These are phyloP conservation scores for Peromyscus attwateri DNA, from an alignment of 2,797 vertebrate species.

Conservation along the genomic window DNA sequence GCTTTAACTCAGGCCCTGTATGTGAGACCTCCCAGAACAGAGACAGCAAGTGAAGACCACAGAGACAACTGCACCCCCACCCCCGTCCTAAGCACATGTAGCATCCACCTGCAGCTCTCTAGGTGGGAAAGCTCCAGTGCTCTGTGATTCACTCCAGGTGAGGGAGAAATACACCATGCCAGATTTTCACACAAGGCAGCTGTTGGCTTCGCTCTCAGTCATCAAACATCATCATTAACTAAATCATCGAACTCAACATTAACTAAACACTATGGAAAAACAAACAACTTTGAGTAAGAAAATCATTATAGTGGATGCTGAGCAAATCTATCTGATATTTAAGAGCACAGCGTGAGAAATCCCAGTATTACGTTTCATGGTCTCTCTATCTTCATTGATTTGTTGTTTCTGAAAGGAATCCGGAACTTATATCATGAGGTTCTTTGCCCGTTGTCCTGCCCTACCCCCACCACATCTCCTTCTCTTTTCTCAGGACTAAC, in stretches of 20 bases:
- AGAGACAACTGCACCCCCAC: background rate
- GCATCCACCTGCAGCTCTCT: background rate
- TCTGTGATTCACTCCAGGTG: background rate
- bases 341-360: background rate
- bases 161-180: background rate
- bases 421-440: background rate
- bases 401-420: background rate
- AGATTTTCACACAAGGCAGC: background rate
- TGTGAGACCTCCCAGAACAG: background rate
- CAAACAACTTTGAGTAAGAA: background rate
- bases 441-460: background rate
- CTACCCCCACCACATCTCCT: background rate
- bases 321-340: background rate
- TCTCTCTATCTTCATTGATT: background rate
- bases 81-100: background rate
- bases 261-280: background rate
- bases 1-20: background rate
- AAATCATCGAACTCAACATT: background rate
- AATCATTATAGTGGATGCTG: background rate
- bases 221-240: background rate
- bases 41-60: background rate
- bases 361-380: background rate
- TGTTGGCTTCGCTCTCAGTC: background rate
- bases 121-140: background rate
- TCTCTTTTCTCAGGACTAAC: background rate